Percentiles rank a stretch among this genome's conserved stretches.
These are phyloP conservation scores for Micromesistius poutassou DNA, from an alignment of 2,797 vertebrate species.

Conservation along the genomic window DNA sequence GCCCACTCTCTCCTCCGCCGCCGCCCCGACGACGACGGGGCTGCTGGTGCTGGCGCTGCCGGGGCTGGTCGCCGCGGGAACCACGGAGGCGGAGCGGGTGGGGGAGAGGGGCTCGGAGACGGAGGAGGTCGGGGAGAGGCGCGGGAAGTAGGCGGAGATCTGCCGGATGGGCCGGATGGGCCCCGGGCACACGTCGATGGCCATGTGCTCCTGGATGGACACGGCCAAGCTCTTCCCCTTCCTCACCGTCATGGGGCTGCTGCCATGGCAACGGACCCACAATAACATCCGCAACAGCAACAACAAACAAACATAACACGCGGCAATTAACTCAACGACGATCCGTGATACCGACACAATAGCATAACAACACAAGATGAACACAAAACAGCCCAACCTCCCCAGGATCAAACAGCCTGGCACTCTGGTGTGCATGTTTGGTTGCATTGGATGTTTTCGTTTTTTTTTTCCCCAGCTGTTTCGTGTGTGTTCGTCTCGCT, in stretches of 20 bases:
- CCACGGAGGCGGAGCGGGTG: constrained; percentile 50
- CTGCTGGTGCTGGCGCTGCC: constrained; percentile 32
- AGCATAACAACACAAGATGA: neutral
- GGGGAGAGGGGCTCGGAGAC: constrained; percentile 59
- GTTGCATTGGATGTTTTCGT: no score
- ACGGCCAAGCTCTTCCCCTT: constrained; percentile 74
- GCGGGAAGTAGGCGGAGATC: constrained; percentile 84
- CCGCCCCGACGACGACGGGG: constrained; percentile 40
- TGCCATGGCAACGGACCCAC: neutral
- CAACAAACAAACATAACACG: no score
- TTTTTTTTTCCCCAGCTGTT: no score
- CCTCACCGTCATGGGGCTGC: constrained; percentile 68
- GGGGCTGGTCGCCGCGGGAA: constrained; percentile 49
- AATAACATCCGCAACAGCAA: neutral
- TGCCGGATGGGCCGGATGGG: constrained; percentile 81
- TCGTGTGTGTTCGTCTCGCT: no score
- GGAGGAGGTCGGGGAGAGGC: constrained; percentile 74
- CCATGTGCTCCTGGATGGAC: constrained; percentile 86
- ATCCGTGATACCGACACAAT: neutral
- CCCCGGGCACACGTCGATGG: constrained; percentile 81
- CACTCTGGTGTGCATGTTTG: no score
- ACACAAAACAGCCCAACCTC: neutral
- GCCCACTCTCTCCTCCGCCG: constrained; percentile 18
- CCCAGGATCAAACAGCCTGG: no score
- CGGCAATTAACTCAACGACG: neutral